Percentiles rank a stretch among this genome's conserved stretches.
These are phyloP conservation scores for Unio delphinus DNA, from an alignment of 2,888 invertebrate genomes.

Conservation along the genomic window DNA sequence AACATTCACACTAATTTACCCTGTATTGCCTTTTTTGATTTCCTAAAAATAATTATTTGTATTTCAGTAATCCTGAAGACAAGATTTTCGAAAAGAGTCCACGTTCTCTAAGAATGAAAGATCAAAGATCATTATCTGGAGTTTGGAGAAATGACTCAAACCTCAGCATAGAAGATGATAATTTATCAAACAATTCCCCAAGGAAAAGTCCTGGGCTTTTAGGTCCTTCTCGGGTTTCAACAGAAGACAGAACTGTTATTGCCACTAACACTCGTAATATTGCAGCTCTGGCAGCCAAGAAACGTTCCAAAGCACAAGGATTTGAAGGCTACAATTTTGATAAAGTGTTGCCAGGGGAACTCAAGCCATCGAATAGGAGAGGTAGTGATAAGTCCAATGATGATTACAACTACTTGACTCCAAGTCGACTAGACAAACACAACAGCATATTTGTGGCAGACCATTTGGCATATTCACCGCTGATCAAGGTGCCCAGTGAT, in stretches of 20 bases:
- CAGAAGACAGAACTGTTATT: conserved; percentile 54
- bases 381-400: conserved; percentile 16
- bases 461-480: conserved; percentile 18
- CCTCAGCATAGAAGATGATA: conserved; percentile 33
- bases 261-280: conserved; percentile 65
- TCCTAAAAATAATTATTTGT: neutral
- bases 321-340: conserved; percentile 39
- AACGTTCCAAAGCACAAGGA: conserved; percentile 53
- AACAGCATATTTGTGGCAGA: conserved; percentile 52
- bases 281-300: conserved; percentile 65
- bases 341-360: conserved; percentile 25
- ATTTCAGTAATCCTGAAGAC: conserved; percentile 39
- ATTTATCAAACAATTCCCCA: conserved; percentile 7
- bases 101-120: conserved; percentile 43
- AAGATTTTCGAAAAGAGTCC: conserved; percentile 61
- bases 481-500: conserved; percentile 45
- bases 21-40: no score
- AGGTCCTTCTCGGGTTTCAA: conserved; percentile 41
- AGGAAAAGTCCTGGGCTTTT: conserved; percentile 13
- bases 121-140: conserved; percentile 29
- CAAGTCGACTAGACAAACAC: conserved; percentile 64
- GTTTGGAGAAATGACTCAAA: conserved; percentile 43
- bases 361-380: conserved; percentile 22
- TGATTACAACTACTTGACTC: conserved; percentile 47
- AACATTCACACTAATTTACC: no score